phyloP scores from a whole-genome alignment of 2,888 invertebrate genomes.

The Harmothoe impar region DNA sequence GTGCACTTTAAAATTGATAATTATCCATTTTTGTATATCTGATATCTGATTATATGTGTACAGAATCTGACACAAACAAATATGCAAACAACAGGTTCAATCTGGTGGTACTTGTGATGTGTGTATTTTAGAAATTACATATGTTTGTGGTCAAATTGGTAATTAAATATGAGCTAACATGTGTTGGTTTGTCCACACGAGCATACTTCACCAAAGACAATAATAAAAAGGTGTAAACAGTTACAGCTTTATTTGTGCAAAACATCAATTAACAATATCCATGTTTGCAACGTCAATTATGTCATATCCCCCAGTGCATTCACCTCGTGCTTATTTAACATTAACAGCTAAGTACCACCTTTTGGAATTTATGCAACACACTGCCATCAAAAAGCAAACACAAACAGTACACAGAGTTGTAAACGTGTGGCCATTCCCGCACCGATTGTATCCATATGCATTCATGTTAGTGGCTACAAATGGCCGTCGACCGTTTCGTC shows the following conservation, averaged over 20 bases:
- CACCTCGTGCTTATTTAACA: background rate
- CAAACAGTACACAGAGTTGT: background rate
- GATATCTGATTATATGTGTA: too few species aligned
- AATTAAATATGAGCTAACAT: background rate
- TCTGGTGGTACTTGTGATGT: too few species aligned
- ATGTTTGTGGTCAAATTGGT: too few species aligned
- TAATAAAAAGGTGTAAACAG: too few species aligned
- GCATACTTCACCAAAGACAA: background rate
- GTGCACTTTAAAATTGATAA: too few species aligned
- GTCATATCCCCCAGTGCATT: too few species aligned
- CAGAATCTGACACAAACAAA: background rate
- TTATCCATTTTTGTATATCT: too few species aligned
- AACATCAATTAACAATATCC: too few species aligned
- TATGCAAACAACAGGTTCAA: background rate
- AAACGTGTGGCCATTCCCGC: background rate
- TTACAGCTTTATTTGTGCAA: too few species aligned
- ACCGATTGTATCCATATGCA: background rate
- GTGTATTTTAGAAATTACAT: too few species aligned
- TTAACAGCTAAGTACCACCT: background rate
- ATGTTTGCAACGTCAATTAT: too few species aligned
- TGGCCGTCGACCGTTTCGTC: conserved; percentile 8
- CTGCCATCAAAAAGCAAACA: background rate
- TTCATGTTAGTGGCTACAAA: conserved; percentile 6
- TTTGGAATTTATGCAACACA: background rate
- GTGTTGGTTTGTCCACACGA: background rate